Evolutionary conservation across 2,888 invertebrate species (phyloP), one percentile per base, ranked within the genome.

Genomic region (Elgonia sp.): DNA sequence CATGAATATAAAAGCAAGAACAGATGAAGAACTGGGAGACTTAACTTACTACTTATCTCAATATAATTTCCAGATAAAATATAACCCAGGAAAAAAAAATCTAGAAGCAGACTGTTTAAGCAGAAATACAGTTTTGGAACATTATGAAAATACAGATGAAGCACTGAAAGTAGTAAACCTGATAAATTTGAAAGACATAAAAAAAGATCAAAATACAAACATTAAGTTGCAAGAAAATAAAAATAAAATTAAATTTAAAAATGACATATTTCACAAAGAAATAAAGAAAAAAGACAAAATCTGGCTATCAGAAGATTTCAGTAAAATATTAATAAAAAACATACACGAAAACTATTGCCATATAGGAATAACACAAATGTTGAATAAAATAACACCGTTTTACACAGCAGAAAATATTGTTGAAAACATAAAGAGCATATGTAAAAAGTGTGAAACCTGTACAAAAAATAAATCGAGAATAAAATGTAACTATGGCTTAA

Each of bases 401-500:
- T 77, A 77, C 42, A 60, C 79, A 79, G 57, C 79, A 42, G 57
- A 79, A 69, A 69, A 69, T 37, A 3, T 69, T 14, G 69, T 46
- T 9, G 16, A 79, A 37, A 79, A 46, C 18, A 67, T 79, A 55
- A 29, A 69, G n/a, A 60, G 20, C 3, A 57, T 57, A 29, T 69
- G 79, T 60, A 69, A 69, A 53, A 55, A 18, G 2, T 79, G 67
- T 60, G 89, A 90, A 82, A 85, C 82, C 57, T 90, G 90, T 21
- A 88, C 81, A n/a, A 87, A 69, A 60, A 91, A 90, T 69, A 90
- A 90, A 84, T 75, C 89, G 53, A 86, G 89, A 89, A 57, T 86
- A 16, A 63, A 89, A 57, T 16, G 70, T 0, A 86, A 88, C 91
- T 90, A 63, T 46, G 89, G 89, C 3, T 57, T 87, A 5, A 76